These are phyloP conservation scores for Spea bombifrons DNA, from an alignment of 2,113 vertebrate genomes.

Conservation along the genomic window DNA sequence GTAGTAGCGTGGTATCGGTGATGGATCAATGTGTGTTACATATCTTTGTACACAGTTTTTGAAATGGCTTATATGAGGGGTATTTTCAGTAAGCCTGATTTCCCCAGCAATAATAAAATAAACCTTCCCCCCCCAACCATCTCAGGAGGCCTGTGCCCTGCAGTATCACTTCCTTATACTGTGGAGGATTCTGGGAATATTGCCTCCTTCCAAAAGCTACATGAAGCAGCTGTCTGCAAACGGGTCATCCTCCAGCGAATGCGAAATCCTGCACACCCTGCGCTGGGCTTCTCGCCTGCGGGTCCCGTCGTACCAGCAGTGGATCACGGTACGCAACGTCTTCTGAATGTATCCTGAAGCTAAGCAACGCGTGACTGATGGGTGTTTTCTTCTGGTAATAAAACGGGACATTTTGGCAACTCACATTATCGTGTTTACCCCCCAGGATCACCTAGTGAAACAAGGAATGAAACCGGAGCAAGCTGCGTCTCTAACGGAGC, in stretches of 20 bases:
- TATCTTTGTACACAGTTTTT: too few species aligned
- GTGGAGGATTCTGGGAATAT: constrained; percentile 89
- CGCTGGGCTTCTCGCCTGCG: constrained; percentile 93
- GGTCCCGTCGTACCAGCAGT: constrained; percentile 79
- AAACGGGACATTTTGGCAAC: too few species aligned
- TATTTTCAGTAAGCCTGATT: too few species aligned
- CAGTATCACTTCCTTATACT: constrained; percentile 95
- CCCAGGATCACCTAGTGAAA: constrained; percentile 85
- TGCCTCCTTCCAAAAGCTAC: constrained; percentile 89
- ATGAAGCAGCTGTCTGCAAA: constrained; percentile 85
- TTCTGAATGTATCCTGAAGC: too few species aligned
- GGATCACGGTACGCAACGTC: constrained; percentile 81
- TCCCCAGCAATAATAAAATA: too few species aligned
- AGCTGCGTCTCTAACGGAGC: constrained; percentile 78
- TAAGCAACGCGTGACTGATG: too few species aligned
- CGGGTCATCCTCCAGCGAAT: constrained; percentile 82
- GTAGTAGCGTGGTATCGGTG: too few species aligned
- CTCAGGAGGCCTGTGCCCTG: constrained; percentile 93
- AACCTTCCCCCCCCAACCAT: too few species aligned
- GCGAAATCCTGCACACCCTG: constrained; percentile 90
- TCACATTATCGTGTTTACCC: background rate
- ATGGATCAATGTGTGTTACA: too few species aligned
- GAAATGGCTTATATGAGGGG: too few species aligned
- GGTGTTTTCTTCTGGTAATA: too few species aligned
- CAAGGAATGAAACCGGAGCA: constrained; percentile 94